Evolutionary conservation across 2,797 vertebrate species (phyloP), one percentile per base, ranked within the genome.

Genomic region (Rhinogobio ventralis): DNA sequence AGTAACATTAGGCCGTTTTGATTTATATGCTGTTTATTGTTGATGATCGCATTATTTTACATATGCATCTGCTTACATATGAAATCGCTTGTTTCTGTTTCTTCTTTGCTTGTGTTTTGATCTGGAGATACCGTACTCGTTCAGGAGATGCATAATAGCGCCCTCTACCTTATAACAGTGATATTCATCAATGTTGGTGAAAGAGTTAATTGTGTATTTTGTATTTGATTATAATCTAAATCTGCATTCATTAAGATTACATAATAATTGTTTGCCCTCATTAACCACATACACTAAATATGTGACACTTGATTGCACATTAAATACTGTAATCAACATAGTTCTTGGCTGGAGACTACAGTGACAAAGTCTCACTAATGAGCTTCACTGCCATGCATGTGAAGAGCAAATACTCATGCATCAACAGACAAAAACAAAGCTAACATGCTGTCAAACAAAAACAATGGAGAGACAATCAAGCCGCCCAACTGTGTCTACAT

Each of bases 391-490:
- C 66, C 88, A 42, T 73, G 74, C 82, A 89, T 84, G 82, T 87
- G 86, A 90, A 87, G 76, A 76, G 82, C 62, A 83, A 84, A 87
- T 77, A 60, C 66, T 87, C 45, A 79, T 79, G 83, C 83, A 85
- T 83, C 83, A 82, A 64, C 69, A 79, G 76, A 75, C 76, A 64
- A 67, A 82, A 53, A 85, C 82, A 86, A 71, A 83, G 71, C 75
- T 53, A 86, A 75, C 69, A 87, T 74, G 66, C 80, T 84, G 84
- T 87, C 86, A 60, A 73, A 79, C 39, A 45, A 84, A 82, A 84
- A 86, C 85, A 86, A 88, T 77, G 66, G 78, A 64, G 80, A 84
- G 62, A 85, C 86, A 86, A 86, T 87, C 80, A 85, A 76, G 36
- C 46, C 45, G 3, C 84, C 57, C 81, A 49, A 79, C 30, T 74